phyloP scores from a whole-genome alignment of 2,888 invertebrate species.

The Parthenolecanium corni region DNA sequence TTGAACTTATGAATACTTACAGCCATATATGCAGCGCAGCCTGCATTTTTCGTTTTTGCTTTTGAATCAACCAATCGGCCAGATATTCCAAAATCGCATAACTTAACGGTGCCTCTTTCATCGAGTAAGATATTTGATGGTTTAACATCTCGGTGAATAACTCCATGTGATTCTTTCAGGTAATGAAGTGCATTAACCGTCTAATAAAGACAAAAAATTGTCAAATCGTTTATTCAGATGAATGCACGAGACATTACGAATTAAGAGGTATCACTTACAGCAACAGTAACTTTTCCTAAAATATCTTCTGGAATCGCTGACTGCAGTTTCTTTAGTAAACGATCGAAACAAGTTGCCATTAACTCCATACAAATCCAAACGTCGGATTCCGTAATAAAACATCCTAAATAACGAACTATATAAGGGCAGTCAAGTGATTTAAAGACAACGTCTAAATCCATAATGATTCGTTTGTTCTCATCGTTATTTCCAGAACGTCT shows the following conservation, averaged over 20 bases:
- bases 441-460: slow-evolving; percentile 97
- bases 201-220: slow-evolving; percentile 41
- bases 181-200: slow-evolving; percentile 94
- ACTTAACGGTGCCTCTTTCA: slow-evolving; percentile 85
- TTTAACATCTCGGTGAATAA: slow-evolving; percentile 96
- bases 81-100: slow-evolving; percentile 99
- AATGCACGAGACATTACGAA: neutral
- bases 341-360: slow-evolving; percentile 98
- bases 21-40: slow-evolving; percentile 99
- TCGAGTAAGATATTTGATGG: slow-evolving; percentile 97
- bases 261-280: slow-evolving; percentile 53
- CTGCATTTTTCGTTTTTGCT: slow-evolving; percentile 91
- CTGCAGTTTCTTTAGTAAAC: slow-evolving; percentile 72
- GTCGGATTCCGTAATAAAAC: slow-evolving; percentile 93
- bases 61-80: slow-evolving; percentile 95
- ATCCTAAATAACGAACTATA: slow-evolving; percentile 94
- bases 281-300: slow-evolving; percentile 91
- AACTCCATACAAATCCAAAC: slow-evolving; percentile 99
- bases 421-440: slow-evolving; percentile 93
- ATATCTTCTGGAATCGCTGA: slow-evolving; percentile 91
- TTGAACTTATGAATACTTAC: slow-evolving; percentile 47
- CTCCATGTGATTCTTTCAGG: slow-evolving; percentile 91
- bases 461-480: slow-evolving; percentile 94
- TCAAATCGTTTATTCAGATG: neutral
- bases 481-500: slow-evolving; percentile 90